Conservation (phyloP, 92 coral and sea anemone genomes). For the Isaurus tuberculatus region DNA sequence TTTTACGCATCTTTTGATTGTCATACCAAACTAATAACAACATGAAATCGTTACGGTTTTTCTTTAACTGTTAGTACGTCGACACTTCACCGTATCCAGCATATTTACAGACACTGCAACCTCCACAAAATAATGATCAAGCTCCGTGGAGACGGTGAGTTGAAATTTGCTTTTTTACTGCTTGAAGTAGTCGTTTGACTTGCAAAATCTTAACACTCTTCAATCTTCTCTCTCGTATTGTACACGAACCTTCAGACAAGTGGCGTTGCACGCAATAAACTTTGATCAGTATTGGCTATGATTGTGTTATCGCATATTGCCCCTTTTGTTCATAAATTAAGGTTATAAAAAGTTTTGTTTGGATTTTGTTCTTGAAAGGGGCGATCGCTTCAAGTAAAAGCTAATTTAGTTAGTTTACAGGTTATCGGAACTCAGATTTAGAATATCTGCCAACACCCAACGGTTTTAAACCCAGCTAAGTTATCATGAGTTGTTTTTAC, state of each 20-base stretch:
- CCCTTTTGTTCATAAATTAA: not conserved
- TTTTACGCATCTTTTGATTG: constrained; percentile 18
- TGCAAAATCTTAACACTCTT: not conserved
- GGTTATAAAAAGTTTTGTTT: constrained; percentile 7
- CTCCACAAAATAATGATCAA: constrained; percentile 83
- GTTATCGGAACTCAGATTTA: not conserved
- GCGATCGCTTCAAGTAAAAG: not conserved
- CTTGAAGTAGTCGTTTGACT: not conserved
- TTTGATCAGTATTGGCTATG: constrained; percentile 12
- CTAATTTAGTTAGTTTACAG: not conserved
- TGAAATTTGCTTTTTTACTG: not conserved
- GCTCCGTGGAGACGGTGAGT: constrained; percentile 80
- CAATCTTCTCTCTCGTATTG: not conserved
- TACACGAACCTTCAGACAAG: constrained; percentile 18
- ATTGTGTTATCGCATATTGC: constrained; percentile 9
- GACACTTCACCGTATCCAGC: constrained; percentile 87
- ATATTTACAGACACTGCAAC: constrained; percentile 71
- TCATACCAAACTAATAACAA: constrained; percentile 21
- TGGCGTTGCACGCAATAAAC: constrained; percentile 23
- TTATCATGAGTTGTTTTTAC: not conserved
- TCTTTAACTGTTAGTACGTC: constrained; percentile 78
- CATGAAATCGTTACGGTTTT: constrained; percentile 12
- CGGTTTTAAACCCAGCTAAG: not conserved
- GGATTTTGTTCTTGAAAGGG: constrained; percentile 8
- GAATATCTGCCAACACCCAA: constrained; percentile 41